These are phyloP conservation scores for Philhelius pedissequus DNA, from an alignment of 2,888 invertebrate genomes.

Conservation along the genomic window DNA sequence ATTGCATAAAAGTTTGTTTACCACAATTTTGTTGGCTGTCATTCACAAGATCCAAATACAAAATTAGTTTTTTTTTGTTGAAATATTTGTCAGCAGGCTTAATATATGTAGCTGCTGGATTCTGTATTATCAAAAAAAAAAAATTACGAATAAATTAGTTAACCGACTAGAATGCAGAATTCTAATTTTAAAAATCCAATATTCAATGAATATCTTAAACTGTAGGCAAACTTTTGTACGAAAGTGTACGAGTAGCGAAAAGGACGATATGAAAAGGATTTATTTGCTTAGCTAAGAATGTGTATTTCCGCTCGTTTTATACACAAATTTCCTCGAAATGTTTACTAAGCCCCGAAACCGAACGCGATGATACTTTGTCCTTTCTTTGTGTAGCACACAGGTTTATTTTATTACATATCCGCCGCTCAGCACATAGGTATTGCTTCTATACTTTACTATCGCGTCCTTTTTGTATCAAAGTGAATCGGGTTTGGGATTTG, in stretches of 20 bases:
- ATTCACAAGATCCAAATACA: too few relatives aligned
- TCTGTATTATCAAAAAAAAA: too few relatives aligned
- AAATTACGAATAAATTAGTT: too few relatives aligned
- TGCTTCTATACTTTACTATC: background rate
- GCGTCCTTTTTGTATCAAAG: background rate
- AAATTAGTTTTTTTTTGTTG: too few relatives aligned
- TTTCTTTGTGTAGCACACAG: constrained; percentile 29
- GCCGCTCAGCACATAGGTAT: too few relatives aligned
- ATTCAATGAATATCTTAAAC: background rate
- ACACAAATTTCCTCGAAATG: constrained; percentile 17
- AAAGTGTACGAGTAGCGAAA: constrained; percentile 15
- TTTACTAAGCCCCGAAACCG: constrained; percentile 57
- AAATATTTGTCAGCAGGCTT: too few relatives aligned
- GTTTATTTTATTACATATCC: background rate
- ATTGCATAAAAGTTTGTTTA: background rate
- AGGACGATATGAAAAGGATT: constrained; percentile 21
- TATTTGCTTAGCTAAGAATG: constrained; percentile 57
- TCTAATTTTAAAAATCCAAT: background rate
- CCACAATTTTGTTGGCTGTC: too few relatives aligned
- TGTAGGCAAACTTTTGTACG: background rate
- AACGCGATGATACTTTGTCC: constrained; percentile 19
- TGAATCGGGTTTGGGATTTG: constrained; percentile 26
- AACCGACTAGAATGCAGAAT: too few relatives aligned
- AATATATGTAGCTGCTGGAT: too few relatives aligned
- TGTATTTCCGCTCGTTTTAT: constrained; percentile 22